Evolutionary conservation across 92 coral and sea anemone genomes (phyloP).

Genomic region (Porites cylindrica): DNA sequence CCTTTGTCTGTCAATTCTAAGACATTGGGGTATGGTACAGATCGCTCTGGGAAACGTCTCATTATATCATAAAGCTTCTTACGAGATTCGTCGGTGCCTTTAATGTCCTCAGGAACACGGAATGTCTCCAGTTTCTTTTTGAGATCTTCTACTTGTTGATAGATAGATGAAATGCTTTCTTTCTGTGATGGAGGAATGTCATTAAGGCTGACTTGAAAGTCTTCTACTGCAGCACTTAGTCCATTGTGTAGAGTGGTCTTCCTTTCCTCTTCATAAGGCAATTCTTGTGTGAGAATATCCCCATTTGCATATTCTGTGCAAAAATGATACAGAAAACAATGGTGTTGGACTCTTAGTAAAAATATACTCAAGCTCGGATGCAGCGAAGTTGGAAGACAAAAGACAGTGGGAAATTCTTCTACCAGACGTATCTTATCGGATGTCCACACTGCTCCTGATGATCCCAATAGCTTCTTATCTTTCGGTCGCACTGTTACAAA

Average conservation of each 20-base stretch:
- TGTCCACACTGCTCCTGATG: slow-evolving; percentile 39
- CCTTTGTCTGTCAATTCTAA: slow-evolving; percentile 36
- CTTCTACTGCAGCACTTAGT: slow-evolving; percentile 25
- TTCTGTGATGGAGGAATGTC: slow-evolving; percentile 17
- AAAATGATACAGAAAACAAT: slow-evolving; percentile 14
- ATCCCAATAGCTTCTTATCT: slow-evolving; percentile 35
- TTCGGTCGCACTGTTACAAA: slow-evolving; percentile 38
- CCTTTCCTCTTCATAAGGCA: slow-evolving; percentile 47
- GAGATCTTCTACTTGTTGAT: not conserved
- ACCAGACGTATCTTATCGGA: slow-evolving; percentile 33
- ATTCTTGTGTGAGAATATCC: slow-evolving; percentile 1
- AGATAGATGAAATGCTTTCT: not conserved
- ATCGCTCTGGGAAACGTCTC: not conserved
- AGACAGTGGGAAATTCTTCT: slow-evolving; percentile 31
- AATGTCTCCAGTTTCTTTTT: not conserved
- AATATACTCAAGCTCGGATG: not conserved
- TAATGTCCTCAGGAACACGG: slow-evolving; percentile 1
- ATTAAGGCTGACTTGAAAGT: not conserved
- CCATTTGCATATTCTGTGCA: slow-evolving; percentile 36
- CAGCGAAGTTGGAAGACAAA: slow-evolving; percentile 33
- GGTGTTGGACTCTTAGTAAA: slow-evolving; percentile 19
- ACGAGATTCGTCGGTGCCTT: not conserved
- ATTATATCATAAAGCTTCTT: slow-evolving; percentile 5
- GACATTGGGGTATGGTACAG: slow-evolving; percentile 24
- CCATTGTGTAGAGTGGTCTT: slow-evolving; percentile 35